Evolutionary conservation across 1,140 invertebrate genomes (phyloP).

Genomic region (Drosophila pallidifrons): DNA sequence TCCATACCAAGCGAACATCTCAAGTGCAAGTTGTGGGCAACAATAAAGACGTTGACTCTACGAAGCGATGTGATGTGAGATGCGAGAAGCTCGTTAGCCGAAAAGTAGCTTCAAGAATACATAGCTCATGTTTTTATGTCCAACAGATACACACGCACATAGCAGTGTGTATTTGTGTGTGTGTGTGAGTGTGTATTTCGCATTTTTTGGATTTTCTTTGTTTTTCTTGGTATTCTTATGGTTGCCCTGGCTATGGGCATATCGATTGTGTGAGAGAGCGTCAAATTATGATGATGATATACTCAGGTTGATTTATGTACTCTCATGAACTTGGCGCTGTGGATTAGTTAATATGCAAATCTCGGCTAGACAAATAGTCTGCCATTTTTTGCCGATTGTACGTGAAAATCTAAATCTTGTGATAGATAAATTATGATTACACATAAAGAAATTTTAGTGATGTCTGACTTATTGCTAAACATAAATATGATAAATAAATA

Average conservation of each 20-base stretch:
- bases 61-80: conserved; percentile 31
- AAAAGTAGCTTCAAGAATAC: conserved; percentile 71
- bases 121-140: conserved; percentile 57
- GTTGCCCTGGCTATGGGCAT: conserved; percentile 8
- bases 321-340: conserved; percentile 1
- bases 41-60: conserved; percentile 73
- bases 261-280: conserved; percentile 44
- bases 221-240: conserved; percentile 31
- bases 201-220: conserved; percentile 36
- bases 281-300: conserved; percentile 52
- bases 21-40: conserved; percentile 62
- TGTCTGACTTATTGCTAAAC: too few species aligned
- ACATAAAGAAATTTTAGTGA: too few species aligned
- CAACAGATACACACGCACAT: conserved; percentile 12
- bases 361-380: background rate
- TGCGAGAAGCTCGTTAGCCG: conserved; percentile 62
- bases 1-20: conserved; percentile 1
- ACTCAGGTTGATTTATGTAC: conserved; percentile 47
- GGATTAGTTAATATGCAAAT: conserved; percentile 17
- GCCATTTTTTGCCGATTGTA: background rate
- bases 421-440: background rate
- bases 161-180: conserved; percentile 3
- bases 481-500: background rate
- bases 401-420: background rate
- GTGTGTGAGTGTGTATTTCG: conserved; percentile 12